Evolutionary conservation across 2,113 vertebrate species (phyloP).

Genomic region (Mesembrinibis cayennensis): DNA sequence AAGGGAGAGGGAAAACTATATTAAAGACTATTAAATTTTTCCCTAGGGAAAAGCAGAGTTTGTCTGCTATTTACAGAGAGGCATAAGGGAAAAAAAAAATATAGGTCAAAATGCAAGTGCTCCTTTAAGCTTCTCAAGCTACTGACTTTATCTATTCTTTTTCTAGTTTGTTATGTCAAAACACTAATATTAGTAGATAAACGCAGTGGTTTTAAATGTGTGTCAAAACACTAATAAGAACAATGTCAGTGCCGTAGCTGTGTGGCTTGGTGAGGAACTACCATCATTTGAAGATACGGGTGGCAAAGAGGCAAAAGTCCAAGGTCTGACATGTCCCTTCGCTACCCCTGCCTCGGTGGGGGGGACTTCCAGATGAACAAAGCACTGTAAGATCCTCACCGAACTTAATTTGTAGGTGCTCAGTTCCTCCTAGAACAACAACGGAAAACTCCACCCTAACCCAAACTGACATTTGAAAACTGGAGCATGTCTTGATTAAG

Average conservation of each 20-base stretch:
- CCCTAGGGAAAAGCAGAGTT: background rate
- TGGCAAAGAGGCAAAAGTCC: background rate
- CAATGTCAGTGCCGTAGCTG: fast-evolving
- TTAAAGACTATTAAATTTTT: background rate
- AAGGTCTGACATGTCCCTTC: background rate
- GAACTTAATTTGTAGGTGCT: background rate
- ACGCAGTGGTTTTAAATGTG: background rate
- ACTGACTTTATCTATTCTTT: background rate
- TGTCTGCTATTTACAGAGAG: background rate
- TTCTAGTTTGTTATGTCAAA: background rate
- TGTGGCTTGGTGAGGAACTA: background rate
- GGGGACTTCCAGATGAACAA: background rate
- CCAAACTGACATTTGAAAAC: background rate
- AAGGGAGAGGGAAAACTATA: background rate
- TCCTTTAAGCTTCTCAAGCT: background rate
- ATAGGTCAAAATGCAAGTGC: constrained; percentile 1
- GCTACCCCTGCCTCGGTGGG: fast-evolving
- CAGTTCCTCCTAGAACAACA: background rate
- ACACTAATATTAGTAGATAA: background rate
- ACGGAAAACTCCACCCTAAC: background rate
- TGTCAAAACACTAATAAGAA: background rate
- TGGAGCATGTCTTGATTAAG: constrained; percentile 3
- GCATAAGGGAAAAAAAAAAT: background rate
- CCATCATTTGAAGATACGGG: background rate
- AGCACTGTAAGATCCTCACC: background rate